phyloP scores from a whole-genome alignment of 2,113 vertebrate species.

The Perccottus glenii region DNA sequence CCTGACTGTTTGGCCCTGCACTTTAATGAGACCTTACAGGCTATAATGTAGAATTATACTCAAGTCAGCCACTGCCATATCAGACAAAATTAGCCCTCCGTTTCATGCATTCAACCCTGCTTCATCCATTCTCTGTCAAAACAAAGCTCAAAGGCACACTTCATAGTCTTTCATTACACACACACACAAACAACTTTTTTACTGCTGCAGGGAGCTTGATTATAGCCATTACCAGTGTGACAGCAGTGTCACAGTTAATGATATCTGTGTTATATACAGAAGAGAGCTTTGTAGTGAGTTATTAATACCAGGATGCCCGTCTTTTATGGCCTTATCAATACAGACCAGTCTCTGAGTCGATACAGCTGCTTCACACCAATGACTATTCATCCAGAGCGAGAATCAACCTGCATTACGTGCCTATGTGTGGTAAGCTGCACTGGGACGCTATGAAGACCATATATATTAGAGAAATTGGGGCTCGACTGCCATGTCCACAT shows the following conservation, averaged over 20 bases:
- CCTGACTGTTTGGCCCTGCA: conserved; percentile 1
- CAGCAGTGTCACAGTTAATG: conserved; percentile 66
- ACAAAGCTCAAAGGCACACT: conserved; percentile 42
- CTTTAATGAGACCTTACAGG: conserved; percentile 37
- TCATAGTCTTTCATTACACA: conserved; percentile 19
- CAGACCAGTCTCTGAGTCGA: conserved; percentile 42
- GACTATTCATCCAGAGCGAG: conserved; percentile 51
- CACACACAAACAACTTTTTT: conserved; percentile 36
- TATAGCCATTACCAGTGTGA: conserved; percentile 71
- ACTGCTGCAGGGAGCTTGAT: conserved; percentile 63
- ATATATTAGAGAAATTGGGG: not conserved
- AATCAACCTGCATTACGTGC: conserved; percentile 41
- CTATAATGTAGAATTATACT: conserved; percentile 45
- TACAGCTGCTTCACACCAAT: conserved; percentile 56
- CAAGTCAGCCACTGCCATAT: conserved; percentile 43
- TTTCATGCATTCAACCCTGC: conserved; percentile 30
- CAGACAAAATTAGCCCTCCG: conserved; percentile 48
- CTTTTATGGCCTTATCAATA: conserved; percentile 69
- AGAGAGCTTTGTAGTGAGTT: conserved; percentile 59
- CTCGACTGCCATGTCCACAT: conserved; percentile 1
- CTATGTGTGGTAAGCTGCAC: not conserved
- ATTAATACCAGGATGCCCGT: conserved; percentile 57
- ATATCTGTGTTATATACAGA: conserved; percentile 67
- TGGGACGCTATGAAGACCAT: not conserved
- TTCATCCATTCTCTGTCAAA: conserved; percentile 58